Evolutionary conservation across 2,888 invertebrate genomes (phyloP), one percentile per base, ranked within the genome.

Genomic region (Nomada goodeniana): DNA sequence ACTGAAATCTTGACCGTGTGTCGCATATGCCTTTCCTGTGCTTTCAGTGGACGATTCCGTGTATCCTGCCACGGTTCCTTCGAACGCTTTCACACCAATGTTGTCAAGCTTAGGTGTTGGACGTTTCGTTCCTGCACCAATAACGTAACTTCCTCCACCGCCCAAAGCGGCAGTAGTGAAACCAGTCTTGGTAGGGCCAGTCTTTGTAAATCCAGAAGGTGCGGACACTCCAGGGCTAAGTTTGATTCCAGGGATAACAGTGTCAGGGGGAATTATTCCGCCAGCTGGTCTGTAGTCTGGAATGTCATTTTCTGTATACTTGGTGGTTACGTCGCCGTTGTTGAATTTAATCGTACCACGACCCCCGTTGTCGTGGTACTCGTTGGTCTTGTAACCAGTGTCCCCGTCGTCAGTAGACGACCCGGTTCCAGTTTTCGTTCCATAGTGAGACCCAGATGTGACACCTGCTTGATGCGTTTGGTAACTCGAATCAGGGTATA

Each of bases 51-150:
- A 85, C 1, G 84, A 70, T 36, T 76, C 80, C 3, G 89, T 86
- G 23, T 88, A 88, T 2, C 89, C 91, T 9, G 52, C 76, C 15
- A 89, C 81, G 53, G 84, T 89, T 0, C 91, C 89, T 52, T 88
- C 88, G 64, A 93, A 93, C 4, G 93, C 92, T 57, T 92, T 91
- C 36, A 89, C 91, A 2, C 93, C 93, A 53, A 93, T 93, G 7
- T 90, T 83, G 0, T 92, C 89, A 15, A 89, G 85, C 76, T 88
- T 86, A 0, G 87, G 85, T 47, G 85, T 83, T 0, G 91, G 90
- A 60, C 88, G 86, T 0, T 86, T 81, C 18, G 63, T 76, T 13
- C 88, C 84, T 11, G 89, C 88, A 10, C 91, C 90, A n/a, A 91
- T 85, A 0, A 92, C 90, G 44, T 93, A 93, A 68, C 89, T 92